phyloP scores from a whole-genome alignment of 2,113 vertebrate genomes.

The Procavia capensis region DNA sequence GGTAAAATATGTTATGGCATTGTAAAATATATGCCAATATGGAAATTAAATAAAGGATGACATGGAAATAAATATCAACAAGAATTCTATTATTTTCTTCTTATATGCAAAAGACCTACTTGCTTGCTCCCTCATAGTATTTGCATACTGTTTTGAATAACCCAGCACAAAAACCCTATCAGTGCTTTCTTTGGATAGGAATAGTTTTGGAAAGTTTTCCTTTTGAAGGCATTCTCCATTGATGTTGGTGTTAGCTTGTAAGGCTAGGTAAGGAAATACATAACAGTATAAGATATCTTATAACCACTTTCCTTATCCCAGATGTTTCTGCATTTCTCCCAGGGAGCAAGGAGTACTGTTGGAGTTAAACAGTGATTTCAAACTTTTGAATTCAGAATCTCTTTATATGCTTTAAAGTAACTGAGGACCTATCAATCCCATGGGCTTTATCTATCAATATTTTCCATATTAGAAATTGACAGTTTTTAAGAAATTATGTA shows the following conservation, averaged over 20 bases:
- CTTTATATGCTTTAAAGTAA: neutral
- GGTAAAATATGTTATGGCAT: neutral
- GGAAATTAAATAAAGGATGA: neutral
- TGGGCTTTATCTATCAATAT: neutral
- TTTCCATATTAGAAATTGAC: neutral
- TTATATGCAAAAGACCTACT: neutral
- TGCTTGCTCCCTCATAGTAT: neutral
- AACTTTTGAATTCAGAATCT: neutral
- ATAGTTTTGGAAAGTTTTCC: too few species aligned
- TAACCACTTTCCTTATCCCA: accelerated
- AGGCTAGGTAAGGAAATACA: too few species aligned
- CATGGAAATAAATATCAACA: neutral
- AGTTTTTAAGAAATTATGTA: neutral
- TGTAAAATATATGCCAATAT: neutral
- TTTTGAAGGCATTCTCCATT: too few species aligned
- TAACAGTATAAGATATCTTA: too few species aligned
- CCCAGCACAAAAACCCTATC: too few species aligned
- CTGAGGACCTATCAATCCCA: neutral
- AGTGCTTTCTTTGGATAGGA: too few species aligned
- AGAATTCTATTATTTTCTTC: neutral
- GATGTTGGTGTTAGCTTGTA: too few species aligned
- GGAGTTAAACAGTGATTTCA: neutral
- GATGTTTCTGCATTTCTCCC: neutral
- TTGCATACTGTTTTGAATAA: too few species aligned
- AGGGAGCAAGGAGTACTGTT: neutral